Evolutionary conservation across 2,888 invertebrate species (phyloP), one percentile per base, ranked within the genome.

Genomic region (Caenorhabditis plicata): DNA sequence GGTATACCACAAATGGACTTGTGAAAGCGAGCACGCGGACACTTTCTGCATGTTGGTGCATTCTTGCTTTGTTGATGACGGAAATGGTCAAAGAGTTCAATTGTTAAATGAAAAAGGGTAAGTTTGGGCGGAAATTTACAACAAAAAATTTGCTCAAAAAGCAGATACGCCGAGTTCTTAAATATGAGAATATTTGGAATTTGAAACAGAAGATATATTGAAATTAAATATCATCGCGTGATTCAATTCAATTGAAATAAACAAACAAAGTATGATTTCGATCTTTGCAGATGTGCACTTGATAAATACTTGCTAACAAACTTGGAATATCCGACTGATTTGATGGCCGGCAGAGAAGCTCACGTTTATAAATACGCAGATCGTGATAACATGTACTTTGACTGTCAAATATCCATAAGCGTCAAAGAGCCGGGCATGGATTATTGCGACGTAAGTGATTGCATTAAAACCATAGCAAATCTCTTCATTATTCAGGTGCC

Each of bases 291-390:
- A 15, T 79, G 79, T 45, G 79, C 79, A 7, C 57, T 73, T 32
- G 79, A 79, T 58, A 79, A 78, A 49, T 78, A 74, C 42, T 60
- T 79, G 29, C 63, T 79, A 39, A 71, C 72, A 33, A 79, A 79
- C 53, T 62, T 79, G 33, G 79, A 79, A 44, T 79, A 79, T 55
- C 72, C 74, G 7, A 58, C 66, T 1, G 79, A 79, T 62, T 39
- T 79, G 46, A 71, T 75, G 74, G 79, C 76, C 8, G 79, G 78
- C 52, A 67, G 69, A 22, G 68, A 68, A 33, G 75, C 77, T 35
- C 77, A 78, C 66, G 78, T 79, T 13, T 79, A 77, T 63, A 77
- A 79, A 47, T 79, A 79, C 46, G 79, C 79, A 1, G 79, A 79
- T 42, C 52, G 73, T 13, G 73, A 72, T 23, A 74, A 73, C 43